These are phyloP conservation scores for Cheilosia grossa DNA, from an alignment of 2,888 invertebrate species.

Conservation along the genomic window DNA sequence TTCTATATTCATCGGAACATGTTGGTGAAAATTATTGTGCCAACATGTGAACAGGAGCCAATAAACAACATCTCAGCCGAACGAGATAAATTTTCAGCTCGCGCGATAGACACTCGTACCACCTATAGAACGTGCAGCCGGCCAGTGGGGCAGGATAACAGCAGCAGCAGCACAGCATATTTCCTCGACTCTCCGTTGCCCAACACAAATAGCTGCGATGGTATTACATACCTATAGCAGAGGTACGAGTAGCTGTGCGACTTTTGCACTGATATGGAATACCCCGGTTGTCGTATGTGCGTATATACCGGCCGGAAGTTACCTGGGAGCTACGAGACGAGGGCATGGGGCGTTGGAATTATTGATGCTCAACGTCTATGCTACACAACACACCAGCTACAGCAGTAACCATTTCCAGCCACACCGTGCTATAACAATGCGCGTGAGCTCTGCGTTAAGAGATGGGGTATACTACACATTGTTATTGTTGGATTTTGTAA, in stretches of 20 bases:
- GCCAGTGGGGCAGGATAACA: slow-evolving; percentile 25
- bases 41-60: slow-evolving; percentile 75
- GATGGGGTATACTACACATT: slow-evolving; percentile 21
- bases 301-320: slow-evolving; percentile 55
- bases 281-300: slow-evolving; percentile 22
- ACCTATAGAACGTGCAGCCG: not conserved
- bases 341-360: slow-evolving; percentile 60
- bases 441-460: slow-evolving; percentile 52
- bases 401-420: slow-evolving; percentile 48
- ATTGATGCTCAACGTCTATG: slow-evolving; percentile 63
- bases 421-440: slow-evolving; percentile 53
- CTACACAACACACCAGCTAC: slow-evolving; percentile 6
- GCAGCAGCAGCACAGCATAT: not conserved
- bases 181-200: not conserved
- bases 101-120: slow-evolving; percentile 39
- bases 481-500: slow-evolving; percentile 59
- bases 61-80: slow-evolving; percentile 67
- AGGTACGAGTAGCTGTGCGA: slow-evolving; percentile 12
- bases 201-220: not conserved
- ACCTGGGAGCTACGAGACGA: slow-evolving; percentile 5
- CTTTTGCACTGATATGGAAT: slow-evolving; percentile 53
- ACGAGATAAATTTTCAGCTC: slow-evolving; percentile 62
- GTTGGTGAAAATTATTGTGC: slow-evolving; percentile 75
- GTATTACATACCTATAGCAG: not conserved
- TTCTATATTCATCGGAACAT: slow-evolving; percentile 70